A percentile compares a stretch with the other conserved stretches of the same genome.
Evolutionary conservation across 2,113 vertebrate species (phyloP).

Genomic region (Nannospalax galili): DNA sequence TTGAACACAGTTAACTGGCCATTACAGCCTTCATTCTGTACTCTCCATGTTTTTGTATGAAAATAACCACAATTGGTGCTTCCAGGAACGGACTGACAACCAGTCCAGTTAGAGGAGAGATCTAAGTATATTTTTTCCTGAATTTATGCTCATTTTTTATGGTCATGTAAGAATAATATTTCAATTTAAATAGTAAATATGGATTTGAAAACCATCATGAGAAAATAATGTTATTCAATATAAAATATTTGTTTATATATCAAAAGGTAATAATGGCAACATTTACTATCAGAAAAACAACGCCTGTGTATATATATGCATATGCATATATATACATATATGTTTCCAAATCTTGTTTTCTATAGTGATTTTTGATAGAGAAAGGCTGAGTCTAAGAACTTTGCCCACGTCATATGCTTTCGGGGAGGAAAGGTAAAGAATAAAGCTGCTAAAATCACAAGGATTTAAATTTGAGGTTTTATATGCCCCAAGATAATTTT

Average conservation of each 20-base stretch:
- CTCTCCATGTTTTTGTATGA: neutral
- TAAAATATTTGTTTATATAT: slow-evolving; percentile 64
- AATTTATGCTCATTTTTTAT: neutral
- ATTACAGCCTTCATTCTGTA: neutral
- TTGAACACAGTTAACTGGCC: neutral
- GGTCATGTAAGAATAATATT: neutral
- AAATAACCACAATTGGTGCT: neutral
- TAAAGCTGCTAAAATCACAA: slow-evolving; percentile 38
- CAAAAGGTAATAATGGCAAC: slow-evolving; percentile 39
- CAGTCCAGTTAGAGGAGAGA: neutral
- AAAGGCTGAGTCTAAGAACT: neutral
- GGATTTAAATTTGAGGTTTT: slow-evolving; percentile 39
- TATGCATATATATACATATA: neutral
- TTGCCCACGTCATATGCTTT: neutral
- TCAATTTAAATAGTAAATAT: slow-evolving; percentile 37
- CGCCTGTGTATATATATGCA: neutral
- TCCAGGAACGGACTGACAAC: neutral
- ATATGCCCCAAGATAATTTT: slow-evolving; percentile 27
- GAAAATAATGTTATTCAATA: slow-evolving; percentile 14
- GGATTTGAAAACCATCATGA: slow-evolving; percentile 29
- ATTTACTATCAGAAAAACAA: neutral
- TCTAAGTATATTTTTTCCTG: neutral
- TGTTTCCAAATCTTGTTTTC: slow-evolving; percentile 1
- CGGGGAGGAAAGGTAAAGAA: neutral
- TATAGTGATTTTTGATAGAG: neutral